Evolutionary conservation across 2,113 vertebrate species (phyloP), one percentile per base, ranked within the genome.

Genomic region (Lophochroa leadbeateri): DNA sequence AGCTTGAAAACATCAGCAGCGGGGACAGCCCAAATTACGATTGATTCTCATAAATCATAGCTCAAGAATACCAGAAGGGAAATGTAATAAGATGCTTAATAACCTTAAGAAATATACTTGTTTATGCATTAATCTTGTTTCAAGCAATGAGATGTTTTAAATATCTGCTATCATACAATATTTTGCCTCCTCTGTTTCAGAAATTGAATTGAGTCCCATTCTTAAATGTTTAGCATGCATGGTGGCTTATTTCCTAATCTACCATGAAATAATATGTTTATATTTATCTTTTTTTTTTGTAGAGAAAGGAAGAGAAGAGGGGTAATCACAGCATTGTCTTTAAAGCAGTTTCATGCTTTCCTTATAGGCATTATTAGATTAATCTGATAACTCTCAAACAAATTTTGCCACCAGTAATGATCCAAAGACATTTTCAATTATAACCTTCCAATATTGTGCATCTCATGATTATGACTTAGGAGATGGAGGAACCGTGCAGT

Each of bases 351-450:
- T 95, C 93, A 77, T 88, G 76, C 82, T 88, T 93, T 88, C 86
- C 77, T 96, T 79, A 69, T 3, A 86, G 88, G 82, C 69, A 65
- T 86, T 90, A 90, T 90, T 78, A 95, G 85, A 93, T 95, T 60
- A 88, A 82, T 53, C 83, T 13, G 17, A 94, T 88, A 96, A 65
- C 21, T 81, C 86, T 75, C 72, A 68, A 87, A 90, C 70, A 80
- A 78, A 65, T 97, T 81, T 93, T 95, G 76, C 80, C 65, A 83
- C 65, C 31, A 86, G 86, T 86, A 80, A 89, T 94, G 61, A 92
- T 86, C 81, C 69, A 75, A 88, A 91, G 82, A 64, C 61, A 46
- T 88, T 88, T 95, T 90, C 90, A 94, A 88, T 96, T 94, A 88
- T 49, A 88, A 47, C 35, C 14, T 71, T 81, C 71, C 82, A 52